Conservation (phyloP, 1,140 invertebrate species). For the Cylas formicarius region DNA sequence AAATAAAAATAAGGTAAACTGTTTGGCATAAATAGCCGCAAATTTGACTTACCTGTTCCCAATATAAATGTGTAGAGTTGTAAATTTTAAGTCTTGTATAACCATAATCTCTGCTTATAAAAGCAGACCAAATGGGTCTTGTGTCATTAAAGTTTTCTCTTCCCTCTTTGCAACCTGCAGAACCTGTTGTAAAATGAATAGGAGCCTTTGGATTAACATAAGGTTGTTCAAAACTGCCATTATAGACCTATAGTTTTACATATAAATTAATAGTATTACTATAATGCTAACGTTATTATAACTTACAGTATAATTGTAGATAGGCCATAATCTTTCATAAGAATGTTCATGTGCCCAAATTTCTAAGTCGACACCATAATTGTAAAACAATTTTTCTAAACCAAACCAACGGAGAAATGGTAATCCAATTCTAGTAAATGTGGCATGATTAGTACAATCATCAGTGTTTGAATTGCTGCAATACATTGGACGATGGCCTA, state of each 20-base stretch:
- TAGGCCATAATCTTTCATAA: slow-evolving; percentile 89
- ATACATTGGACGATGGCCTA: slow-evolving; percentile 95
- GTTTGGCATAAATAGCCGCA: neutral
- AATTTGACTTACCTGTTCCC: slow-evolving; percentile 69
- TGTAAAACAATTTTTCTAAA: slow-evolving; percentile 79
- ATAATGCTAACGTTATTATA: neutral
- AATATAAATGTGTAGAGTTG: slow-evolving; percentile 79
- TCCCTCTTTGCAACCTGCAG: slow-evolving; percentile 73
- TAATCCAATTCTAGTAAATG: slow-evolving; percentile 65
- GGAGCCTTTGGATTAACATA: slow-evolving; percentile 85
- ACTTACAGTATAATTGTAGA: slow-evolving; percentile 65
- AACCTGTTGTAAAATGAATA: slow-evolving; percentile 88
- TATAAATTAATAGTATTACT: neutral
- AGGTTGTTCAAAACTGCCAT: slow-evolving; percentile 68
- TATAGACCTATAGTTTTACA: slow-evolving; percentile 54
- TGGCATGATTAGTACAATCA: slow-evolving; percentile 77
- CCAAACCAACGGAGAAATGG: slow-evolving; percentile 61
- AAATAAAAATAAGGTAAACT: neutral
- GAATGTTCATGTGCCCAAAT: slow-evolving; percentile 97
- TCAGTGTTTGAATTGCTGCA: slow-evolving; percentile 82
- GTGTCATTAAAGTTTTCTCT: slow-evolving; percentile 51
- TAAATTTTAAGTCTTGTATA: slow-evolving; percentile 76
- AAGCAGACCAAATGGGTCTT: slow-evolving; percentile 71
- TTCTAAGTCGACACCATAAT: slow-evolving; percentile 85
- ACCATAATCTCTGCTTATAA: slow-evolving; percentile 83